These are phyloP conservation scores for Tridacna gigas DNA, from an alignment of 2,888 invertebrate genomes.

Conservation along the genomic window DNA sequence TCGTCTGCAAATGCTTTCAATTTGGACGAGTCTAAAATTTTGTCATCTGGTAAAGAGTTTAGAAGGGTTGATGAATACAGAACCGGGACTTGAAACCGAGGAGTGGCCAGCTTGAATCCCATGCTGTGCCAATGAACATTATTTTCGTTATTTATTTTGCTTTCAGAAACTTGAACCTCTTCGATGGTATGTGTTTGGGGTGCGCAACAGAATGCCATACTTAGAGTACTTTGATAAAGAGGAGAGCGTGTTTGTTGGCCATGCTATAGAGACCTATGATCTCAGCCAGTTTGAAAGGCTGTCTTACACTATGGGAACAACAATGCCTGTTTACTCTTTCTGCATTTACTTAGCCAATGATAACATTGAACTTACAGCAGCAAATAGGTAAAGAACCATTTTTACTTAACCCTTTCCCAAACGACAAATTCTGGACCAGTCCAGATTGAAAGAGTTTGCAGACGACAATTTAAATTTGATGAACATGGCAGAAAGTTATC, in stretches of 20 bases:
- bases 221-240: slow-evolving; percentile 80
- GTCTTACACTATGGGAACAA: slow-evolving; percentile 68
- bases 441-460: too few relatives aligned
- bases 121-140: too few relatives aligned
- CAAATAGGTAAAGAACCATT: slow-evolving; percentile 68
- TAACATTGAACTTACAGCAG: slow-evolving; percentile 75
- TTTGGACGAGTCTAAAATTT: too few relatives aligned
- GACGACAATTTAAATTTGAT: too few relatives aligned
- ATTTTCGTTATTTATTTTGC: neutral
- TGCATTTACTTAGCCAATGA: slow-evolving; percentile 74
- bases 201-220: slow-evolving; percentile 71
- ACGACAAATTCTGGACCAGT: neutral
- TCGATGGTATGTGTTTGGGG: slow-evolving; percentile 80
- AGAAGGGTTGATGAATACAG: too few relatives aligned
- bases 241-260: slow-evolving; percentile 70
- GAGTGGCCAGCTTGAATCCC: too few relatives aligned
- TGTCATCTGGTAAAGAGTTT: too few relatives aligned
- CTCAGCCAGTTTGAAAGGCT: slow-evolving; percentile 71
- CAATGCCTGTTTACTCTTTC: slow-evolving; percentile 71
- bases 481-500: too few relatives aligned
- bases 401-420: neutral
- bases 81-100: too few relatives aligned
- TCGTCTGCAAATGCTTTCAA: too few relatives aligned
- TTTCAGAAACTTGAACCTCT: slow-evolving; percentile 76
- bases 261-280: slow-evolving; percentile 72